phyloP scores from a whole-genome alignment of 1,140 invertebrate species.

The Drosophila persimilis region DNA sequence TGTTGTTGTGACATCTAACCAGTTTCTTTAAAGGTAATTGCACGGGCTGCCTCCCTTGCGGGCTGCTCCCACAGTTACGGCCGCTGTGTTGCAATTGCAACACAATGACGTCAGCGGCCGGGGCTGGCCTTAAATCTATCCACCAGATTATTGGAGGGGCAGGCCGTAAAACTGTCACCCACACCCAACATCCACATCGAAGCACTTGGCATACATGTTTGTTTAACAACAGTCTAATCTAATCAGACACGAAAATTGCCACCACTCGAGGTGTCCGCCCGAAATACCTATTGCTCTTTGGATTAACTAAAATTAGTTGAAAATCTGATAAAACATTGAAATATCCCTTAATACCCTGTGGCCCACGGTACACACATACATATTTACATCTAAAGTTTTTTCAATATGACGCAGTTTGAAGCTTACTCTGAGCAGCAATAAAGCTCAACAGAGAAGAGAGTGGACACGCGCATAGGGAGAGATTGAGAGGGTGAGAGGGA shows the following conservation, averaged over 20 bases:
- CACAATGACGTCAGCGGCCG: constrained; percentile 33
- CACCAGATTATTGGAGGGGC: constrained; percentile 27
- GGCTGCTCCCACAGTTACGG: background rate
- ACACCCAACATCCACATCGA: background rate
- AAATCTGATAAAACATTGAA: too few species aligned
- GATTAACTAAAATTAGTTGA: too few species aligned
- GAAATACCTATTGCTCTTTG: background rate
- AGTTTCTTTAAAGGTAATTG: constrained; percentile 40
- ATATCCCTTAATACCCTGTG: too few species aligned
- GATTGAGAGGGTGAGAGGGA: too few species aligned
- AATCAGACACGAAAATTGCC: constrained; percentile 18
- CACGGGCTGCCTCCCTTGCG: background rate
- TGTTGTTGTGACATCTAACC: constrained; percentile 44
- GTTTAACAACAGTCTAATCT: constrained; percentile 32
- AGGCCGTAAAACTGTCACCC: constrained; percentile 37
- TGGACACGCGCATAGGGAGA: background rate
- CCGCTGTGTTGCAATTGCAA: constrained; percentile 31
- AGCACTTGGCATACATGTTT: background rate
- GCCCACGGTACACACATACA: too few species aligned
- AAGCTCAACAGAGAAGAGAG: too few species aligned
- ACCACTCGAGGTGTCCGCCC: constrained; percentile 22
- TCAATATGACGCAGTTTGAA: too few species aligned
- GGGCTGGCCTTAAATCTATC: background rate
- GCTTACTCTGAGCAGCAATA: too few species aligned
- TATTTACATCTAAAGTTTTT: too few species aligned